Base-by-base conservation (phyloP, 2,113 vertebrate species). In the Oxyura jamaicensis region DNA sequence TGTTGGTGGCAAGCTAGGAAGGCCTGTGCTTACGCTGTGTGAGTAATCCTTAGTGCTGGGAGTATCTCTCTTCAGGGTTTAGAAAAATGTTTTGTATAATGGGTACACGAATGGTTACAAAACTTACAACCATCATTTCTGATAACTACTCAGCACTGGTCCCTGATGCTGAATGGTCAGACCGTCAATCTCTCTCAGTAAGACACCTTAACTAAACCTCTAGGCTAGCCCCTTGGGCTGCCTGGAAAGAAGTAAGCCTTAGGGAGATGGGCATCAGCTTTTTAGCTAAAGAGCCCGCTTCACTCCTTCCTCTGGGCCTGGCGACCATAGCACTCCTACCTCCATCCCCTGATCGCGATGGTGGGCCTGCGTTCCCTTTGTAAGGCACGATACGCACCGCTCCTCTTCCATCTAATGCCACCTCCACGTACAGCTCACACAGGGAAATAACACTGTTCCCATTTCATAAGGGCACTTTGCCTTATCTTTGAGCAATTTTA, bases 311-410 rank as follows among this genome's bases (percentile, higher is more conserved):
- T 18, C 62, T 6, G 15, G 8, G 3, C 25, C 52, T 58, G 8
- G 28, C 0, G 0, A 69, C 29, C 19, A 12, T 0, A 0, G 44
- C 10, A 11, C 41, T 69, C 6, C 14, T 44, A 2, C 33, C 29
- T 78, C 20, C 33, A 46, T 46, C 35, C 33, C n/a, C 4, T 3
- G 15, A 36, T 23, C 13, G 2, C 2, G 26, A 29, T 29, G 35
- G 19, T 4, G 41, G 46, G 23, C n/a, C 41, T 10, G 39, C 1
- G 11, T 16, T 33, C 59, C 50, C 31, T n/a, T 12, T 12, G 59
- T 3, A 15, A 63, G 56, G 33, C 1, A 3, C 2, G 2, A 72
- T 4, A 17, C 0, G 7, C 35, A 8, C 29, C 31, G 11, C 23
- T 7, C 28, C 29, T 41, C 53, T 46, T 42, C 56, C 73, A 53